These are phyloP conservation scores for Tachystola acroxantha DNA, from an alignment of 2,888 invertebrate species.

Conservation along the genomic window DNA sequence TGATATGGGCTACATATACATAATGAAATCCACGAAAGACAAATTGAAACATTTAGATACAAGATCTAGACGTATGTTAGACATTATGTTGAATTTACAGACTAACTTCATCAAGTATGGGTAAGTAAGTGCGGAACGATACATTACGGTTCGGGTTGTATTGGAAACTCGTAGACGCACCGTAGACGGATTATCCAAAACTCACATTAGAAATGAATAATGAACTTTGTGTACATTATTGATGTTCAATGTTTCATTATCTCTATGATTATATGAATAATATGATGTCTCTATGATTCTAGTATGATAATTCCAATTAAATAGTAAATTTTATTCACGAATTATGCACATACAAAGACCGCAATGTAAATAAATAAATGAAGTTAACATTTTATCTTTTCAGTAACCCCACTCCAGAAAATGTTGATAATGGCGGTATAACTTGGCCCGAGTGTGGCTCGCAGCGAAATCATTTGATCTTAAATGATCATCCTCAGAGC, in stretches of 20 bases:
- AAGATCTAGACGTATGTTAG: slow-evolving; percentile 14
- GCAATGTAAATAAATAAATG: too few species aligned
- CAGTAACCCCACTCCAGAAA: slow-evolving; percentile 2
- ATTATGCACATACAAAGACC: too few species aligned
- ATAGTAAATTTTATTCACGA: too few species aligned
- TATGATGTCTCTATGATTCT: too few species aligned
- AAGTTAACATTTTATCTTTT: too few species aligned
- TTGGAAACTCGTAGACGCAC: background rate
- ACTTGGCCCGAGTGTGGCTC: slow-evolving; percentile 8
- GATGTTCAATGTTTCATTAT: too few species aligned
- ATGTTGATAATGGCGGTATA: background rate
- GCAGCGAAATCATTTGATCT: slow-evolving; percentile 18
- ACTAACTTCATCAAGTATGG: slow-evolving; percentile 27
- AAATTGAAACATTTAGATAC: slow-evolving; percentile 13
- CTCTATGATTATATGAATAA: too few species aligned
- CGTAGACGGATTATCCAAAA: too few species aligned
- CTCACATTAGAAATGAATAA: too few species aligned
- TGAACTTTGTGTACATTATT: too few species aligned
- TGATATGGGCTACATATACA: slow-evolving; percentile 25
- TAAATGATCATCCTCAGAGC: slow-evolving; percentile 20
- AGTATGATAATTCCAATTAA: too few species aligned
- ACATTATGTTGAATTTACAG: slow-evolving; percentile 16
- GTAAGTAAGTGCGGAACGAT: slow-evolving; percentile 20
- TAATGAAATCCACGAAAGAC: slow-evolving; percentile 14
- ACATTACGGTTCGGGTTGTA: background rate